Percentiles rank a stretch among this genome's conserved stretches.
These are phyloP conservation scores for Tetragnatha montana DNA, from an alignment of 2,888 invertebrate genomes.

Conservation along the genomic window DNA sequence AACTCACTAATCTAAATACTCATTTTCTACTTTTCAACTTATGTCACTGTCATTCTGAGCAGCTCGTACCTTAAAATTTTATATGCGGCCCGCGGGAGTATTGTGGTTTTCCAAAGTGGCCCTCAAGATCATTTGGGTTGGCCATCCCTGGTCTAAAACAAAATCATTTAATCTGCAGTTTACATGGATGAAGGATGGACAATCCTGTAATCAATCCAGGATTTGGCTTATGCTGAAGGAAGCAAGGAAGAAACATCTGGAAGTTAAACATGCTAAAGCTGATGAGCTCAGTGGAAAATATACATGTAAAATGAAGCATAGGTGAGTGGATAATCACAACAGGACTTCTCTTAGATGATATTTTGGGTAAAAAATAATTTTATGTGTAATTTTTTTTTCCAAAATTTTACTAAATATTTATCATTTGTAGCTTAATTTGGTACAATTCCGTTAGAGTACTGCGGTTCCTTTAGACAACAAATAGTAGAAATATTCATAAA, in stretches of 20 bases:
- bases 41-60: no score
- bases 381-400: background rate
- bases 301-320: conserved; percentile 74
- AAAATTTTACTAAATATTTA: background rate
- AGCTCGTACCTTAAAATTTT: no score
- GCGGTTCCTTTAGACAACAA: no score
- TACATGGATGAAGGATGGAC: conserved; percentile 79
- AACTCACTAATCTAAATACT: no score
- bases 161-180: no score
- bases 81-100: no score
- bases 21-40: no score
- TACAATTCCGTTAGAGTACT: no score
- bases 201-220: conserved; percentile 33
- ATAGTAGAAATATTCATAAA: no score
- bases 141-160: no score
- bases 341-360: conserved; percentile 71
- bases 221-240: conserved; percentile 34
- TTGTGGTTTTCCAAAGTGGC: no score
- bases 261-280: conserved; percentile 69
- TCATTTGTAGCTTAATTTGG: background rate
- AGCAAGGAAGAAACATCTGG: conserved; percentile 52
- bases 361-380: conserved; percentile 61
- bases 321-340: conserved; percentile 73
- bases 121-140: no score
- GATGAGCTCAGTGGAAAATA: conserved; percentile 73